Conservation (phyloP, 2,113 vertebrate species). For the Burhinus oedicnemus region DNA sequence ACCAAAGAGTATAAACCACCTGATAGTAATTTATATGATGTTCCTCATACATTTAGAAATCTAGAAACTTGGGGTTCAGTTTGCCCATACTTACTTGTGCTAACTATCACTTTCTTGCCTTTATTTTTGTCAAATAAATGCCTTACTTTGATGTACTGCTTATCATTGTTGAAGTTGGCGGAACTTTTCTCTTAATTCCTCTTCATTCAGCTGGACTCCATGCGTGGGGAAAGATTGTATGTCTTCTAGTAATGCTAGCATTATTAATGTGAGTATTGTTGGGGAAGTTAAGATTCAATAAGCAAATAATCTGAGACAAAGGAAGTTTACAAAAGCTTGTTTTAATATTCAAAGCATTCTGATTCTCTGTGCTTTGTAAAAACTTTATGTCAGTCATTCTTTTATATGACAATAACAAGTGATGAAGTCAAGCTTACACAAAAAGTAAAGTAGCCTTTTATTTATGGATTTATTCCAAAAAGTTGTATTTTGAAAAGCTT, state of each 20-base stretch:
- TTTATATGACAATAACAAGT: neutral
- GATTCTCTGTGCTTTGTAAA: neutral
- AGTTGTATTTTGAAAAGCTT: neutral
- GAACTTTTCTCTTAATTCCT: neutral
- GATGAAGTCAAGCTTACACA: neutral
- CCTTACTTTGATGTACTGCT: neutral
- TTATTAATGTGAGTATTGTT: neutral
- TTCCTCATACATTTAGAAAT: neutral
- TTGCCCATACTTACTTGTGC: neutral
- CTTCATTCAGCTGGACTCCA: neutral
- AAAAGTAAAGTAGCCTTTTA: neutral
- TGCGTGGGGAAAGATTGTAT: neutral
- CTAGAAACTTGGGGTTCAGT: neutral
- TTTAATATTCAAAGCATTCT: neutral
- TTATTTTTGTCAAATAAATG: neutral
- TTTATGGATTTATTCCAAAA: neutral
- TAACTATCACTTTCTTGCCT: neutral
- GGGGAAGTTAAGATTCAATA: neutral
- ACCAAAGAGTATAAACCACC: neutral
- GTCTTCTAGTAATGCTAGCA: neutral
- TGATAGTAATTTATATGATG: neutral
- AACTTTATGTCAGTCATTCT: neutral
- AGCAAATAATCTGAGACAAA: neutral
- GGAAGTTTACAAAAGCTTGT: neutral
- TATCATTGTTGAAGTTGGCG: neutral